These are phyloP conservation scores for Drosophila kuntzei DNA, from an alignment of 2,888 invertebrate species.

Conservation along the genomic window DNA sequence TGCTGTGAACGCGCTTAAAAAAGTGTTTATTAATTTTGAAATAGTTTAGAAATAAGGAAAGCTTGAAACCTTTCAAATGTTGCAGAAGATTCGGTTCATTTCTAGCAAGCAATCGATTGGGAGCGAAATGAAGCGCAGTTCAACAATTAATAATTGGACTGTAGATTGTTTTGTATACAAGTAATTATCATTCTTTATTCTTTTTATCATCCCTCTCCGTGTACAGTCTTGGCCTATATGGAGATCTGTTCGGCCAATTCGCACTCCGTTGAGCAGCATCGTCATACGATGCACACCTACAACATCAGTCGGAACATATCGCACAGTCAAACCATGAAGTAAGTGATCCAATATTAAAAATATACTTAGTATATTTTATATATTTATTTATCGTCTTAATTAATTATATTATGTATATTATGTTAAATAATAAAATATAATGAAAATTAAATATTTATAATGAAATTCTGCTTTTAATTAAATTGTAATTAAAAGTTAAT, in stretches of 20 bases:
- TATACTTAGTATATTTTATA: no score
- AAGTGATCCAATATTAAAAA: slow-evolving; percentile 62
- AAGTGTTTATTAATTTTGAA: neutral
- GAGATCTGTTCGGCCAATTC: slow-evolving; percentile 94
- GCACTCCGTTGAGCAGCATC: slow-evolving; percentile 91
- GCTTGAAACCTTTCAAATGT: neutral
- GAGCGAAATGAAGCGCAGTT: slow-evolving; percentile 27
- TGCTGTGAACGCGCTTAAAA: slow-evolving; percentile 46
- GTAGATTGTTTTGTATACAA: slow-evolving; percentile 27
- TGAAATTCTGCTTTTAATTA: no score
- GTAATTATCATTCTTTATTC: neutral
- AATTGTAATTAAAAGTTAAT: no score
- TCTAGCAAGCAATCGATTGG: slow-evolving; percentile 1
- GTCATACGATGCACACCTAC: slow-evolving; percentile 94
- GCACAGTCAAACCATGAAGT: slow-evolving; percentile 86
- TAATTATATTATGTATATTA: no score
- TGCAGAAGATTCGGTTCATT: neutral
- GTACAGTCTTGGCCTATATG: slow-evolving; percentile 97
- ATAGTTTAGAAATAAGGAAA: neutral
- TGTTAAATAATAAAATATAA: no score
- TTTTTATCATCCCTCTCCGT: neutral
- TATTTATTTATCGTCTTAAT: no score
- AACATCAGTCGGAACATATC: slow-evolving; percentile 85
- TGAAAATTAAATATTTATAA: no score
- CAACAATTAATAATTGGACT: neutral